These are phyloP conservation scores for Archaeoteleia sp. DNA, from an alignment of 2,888 invertebrate genomes.

Conservation along the genomic window DNA sequence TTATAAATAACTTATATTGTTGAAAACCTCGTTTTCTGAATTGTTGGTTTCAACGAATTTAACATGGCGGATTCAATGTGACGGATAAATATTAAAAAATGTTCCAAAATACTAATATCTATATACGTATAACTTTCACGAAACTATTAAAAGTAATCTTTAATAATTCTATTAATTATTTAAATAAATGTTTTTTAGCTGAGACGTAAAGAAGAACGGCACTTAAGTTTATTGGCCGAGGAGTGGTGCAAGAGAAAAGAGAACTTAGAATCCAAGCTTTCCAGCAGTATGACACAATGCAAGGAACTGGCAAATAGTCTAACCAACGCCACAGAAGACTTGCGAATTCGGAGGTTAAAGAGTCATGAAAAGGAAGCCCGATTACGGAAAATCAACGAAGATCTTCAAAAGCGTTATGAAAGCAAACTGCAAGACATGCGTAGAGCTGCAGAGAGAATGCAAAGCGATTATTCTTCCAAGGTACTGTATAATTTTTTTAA, in stretches of 20 bases:
- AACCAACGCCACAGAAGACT: constrained; percentile 79
- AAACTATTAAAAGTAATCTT: no score
- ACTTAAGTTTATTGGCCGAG: constrained; percentile 75
- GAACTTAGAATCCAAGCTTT: constrained; percentile 78
- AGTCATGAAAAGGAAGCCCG: constrained; percentile 78
- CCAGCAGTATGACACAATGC: constrained; percentile 79
- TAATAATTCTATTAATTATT: constrained; percentile 13
- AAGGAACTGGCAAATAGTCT: constrained; percentile 78
- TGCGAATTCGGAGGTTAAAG: constrained; percentile 76
- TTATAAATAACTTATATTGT: no score
- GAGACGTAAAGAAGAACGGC: constrained; percentile 78
- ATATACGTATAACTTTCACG: no score
- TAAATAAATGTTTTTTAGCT: constrained; percentile 72
- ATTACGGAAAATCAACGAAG: constrained; percentile 78
- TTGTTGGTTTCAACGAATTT: no score
- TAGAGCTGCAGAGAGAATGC: constrained; percentile 78
- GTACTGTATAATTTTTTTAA: no score
- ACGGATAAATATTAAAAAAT: no score
- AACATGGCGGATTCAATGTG: no score
- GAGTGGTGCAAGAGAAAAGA: constrained; percentile 78
- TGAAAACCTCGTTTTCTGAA: no score
- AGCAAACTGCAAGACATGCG: constrained; percentile 78
- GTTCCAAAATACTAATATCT: no score
- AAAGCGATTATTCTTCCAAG: constrained; percentile 78
- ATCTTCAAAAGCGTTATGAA: constrained; percentile 78